These are phyloP conservation scores for Lymantria dispar DNA, from an alignment of 2,888 invertebrate genomes.

Conservation along the genomic window DNA sequence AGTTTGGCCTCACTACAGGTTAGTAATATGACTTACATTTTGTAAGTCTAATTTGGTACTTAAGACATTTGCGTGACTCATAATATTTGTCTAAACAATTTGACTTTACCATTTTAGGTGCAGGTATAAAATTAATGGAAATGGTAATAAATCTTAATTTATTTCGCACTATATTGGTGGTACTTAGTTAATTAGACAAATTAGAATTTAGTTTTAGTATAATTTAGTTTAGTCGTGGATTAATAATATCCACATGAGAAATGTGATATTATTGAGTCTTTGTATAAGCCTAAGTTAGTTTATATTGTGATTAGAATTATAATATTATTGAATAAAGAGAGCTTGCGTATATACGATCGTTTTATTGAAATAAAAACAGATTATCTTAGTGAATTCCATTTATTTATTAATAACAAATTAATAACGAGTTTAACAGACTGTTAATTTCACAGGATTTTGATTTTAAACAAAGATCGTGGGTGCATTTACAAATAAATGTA, in stretches of 20 bases:
- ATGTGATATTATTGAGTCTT: constrained; percentile 87
- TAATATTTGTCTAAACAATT: no score
- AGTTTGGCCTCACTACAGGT: no score
- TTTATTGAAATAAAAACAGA: constrained; percentile 15
- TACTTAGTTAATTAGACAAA: constrained; percentile 54
- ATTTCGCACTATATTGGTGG: constrained; percentile 46
- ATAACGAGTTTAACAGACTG: no score
- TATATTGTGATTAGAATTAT: constrained; percentile 46
- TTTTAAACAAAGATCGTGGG: no score
- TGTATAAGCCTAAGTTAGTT: constrained; percentile 73
- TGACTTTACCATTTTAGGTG: not conserved
- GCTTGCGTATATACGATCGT: constrained; percentile 46
- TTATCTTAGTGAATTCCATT: not conserved
- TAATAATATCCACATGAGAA: constrained; percentile 87
- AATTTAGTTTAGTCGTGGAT: constrained; percentile 69
- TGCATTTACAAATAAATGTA: no score
- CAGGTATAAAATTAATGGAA: not conserved
- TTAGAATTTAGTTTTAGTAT: constrained; percentile 23
- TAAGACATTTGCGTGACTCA: no score
- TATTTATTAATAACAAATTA: not conserved
- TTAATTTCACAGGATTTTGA: no score
- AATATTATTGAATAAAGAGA: constrained; percentile 30
- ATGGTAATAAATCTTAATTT: not conserved
- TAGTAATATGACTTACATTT: no score
- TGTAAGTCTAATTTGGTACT: no score